A percentile compares a stretch with the other conserved stretches of the same genome.
These are phyloP conservation scores for Tarsius wallacei DNA, from an alignment of 2,797 vertebrate genomes.

Conservation along the genomic window DNA sequence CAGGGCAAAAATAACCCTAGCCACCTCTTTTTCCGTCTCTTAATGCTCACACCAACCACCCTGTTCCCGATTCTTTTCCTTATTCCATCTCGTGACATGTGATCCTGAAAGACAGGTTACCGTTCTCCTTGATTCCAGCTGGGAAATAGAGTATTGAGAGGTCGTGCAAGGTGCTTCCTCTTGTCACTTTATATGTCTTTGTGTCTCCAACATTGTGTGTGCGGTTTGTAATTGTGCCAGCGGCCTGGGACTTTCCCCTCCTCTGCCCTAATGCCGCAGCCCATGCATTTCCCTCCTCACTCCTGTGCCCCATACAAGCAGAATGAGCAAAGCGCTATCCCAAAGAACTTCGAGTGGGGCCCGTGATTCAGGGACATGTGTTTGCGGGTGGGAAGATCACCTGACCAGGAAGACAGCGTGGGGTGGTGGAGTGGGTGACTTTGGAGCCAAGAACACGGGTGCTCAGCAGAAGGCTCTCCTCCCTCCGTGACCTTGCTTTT, in stretches of 20 bases:
- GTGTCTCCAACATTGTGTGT: neutral
- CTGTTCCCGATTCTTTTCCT: neutral
- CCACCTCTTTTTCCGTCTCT: neutral
- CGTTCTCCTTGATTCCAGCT: neutral
- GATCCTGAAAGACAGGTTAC: neutral
- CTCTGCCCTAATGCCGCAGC: neutral
- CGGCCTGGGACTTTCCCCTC: neutral
- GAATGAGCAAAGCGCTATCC: neutral
- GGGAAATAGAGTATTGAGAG: neutral
- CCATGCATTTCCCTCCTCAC: neutral
- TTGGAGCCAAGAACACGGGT: neutral
- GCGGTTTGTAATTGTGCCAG: neutral
- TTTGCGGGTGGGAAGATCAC: neutral
- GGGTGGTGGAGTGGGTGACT: neutral
- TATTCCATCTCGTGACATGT: neutral
- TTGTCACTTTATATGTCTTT: neutral
- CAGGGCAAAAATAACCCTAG: neutral
- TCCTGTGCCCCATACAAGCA: neutral
- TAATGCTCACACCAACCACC: neutral
- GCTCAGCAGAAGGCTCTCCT: neutral
- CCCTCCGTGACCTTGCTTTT: neutral
- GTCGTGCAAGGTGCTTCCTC: neutral
- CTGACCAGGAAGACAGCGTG: neutral
- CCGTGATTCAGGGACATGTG: neutral
- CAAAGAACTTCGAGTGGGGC: neutral